Percentiles rank a stretch among this genome's conserved stretches.
Conservation (phyloP, 2,797 vertebrate species). For the Coluber constrictor region DNA sequence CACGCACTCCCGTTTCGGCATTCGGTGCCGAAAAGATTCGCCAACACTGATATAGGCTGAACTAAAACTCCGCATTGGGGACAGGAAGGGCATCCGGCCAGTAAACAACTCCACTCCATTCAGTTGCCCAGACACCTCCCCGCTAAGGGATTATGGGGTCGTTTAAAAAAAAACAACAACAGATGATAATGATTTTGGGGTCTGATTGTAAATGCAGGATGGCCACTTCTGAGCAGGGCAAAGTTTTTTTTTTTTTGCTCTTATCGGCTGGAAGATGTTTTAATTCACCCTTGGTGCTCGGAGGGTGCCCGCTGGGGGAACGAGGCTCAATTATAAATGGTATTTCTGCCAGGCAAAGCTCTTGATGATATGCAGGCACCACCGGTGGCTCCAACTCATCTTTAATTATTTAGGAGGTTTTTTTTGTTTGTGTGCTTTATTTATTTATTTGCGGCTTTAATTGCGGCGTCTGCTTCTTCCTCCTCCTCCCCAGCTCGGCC, state of each 20-base stretch:
- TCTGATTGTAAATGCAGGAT: background rate
- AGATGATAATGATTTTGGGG: background rate
- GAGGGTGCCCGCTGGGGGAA: background rate
- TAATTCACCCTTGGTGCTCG: background rate
- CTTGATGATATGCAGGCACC: slow-evolving; percentile 63
- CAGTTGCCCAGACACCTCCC: no score
- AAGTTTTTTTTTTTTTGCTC: background rate
- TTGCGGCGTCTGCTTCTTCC: slow-evolving; percentile 58
- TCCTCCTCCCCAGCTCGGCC: background rate
- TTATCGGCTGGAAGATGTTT: background rate
- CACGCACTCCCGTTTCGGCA: no score
- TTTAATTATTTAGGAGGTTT: slow-evolving; percentile 69
- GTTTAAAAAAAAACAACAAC: no score
- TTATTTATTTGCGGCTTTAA: slow-evolving; percentile 62
- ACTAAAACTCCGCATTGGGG: no score
- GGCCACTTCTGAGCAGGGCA: background rate
- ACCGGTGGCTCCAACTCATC: slow-evolving; percentile 62
- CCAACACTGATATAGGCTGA: no score
- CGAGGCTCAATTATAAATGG: slow-evolving; percentile 36
- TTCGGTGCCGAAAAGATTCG: no score
- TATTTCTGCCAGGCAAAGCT: slow-evolving; percentile 56
- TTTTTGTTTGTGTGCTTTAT: slow-evolving; percentile 6
- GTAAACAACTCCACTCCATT: no score
- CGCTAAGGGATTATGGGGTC: no score
- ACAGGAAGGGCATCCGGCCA: no score